Evolutionary conservation across 1,140 invertebrate species (phyloP), one percentile per base, ranked within the genome.

Genomic region (Diuraphis noxia): DNA sequence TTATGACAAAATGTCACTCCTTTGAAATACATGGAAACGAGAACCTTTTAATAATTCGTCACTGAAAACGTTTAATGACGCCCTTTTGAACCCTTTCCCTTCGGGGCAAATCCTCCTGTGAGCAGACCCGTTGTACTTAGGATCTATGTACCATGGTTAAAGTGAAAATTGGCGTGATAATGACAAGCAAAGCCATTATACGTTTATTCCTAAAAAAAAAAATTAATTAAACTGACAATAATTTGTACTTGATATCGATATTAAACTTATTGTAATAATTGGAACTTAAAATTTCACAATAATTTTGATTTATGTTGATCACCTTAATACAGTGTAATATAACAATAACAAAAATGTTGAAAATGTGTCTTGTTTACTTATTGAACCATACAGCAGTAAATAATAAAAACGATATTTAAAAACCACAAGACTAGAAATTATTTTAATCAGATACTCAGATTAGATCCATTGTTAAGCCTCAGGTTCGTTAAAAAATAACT

Each of bases 1-100:
- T 91, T 91, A 91, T 91, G 89, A 82, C 89, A 91, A 91, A 91
- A 91, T 91, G 89, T 91, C 89, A 91, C 89, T 91, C 77, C 89
- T 81, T 91, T 52, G 89, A 82, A 81, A 82, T 49, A 81, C 89
- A 34, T 23, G 56, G 36, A 77, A 89, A 91, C 34, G 77, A 46
- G 46, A 91, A 91, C 89, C 89, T 91, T 82, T 91, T 91, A 81
- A 91, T 81, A 91, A 91, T 82, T 91, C 89, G 89, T 91, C 89
- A 82, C 41, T 91, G 89, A 82, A 91, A 91, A 91, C 89, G 46
- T 91, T 91, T 91, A 91, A 91, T 91, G 89, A 91, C 77, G 77
- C 89, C 63, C 89, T 91, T 91, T 91, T 91, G 43, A 91, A 91
- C 89, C 77, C 89, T 52, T 81, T 91, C n/a, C 36, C 72, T n/a